A percentile compares a stretch with the other conserved stretches of the same genome.
These are phyloP conservation scores for Lagothrix lagotricha DNA, from an alignment of 2,797 vertebrate genomes.

Conservation along the genomic window DNA sequence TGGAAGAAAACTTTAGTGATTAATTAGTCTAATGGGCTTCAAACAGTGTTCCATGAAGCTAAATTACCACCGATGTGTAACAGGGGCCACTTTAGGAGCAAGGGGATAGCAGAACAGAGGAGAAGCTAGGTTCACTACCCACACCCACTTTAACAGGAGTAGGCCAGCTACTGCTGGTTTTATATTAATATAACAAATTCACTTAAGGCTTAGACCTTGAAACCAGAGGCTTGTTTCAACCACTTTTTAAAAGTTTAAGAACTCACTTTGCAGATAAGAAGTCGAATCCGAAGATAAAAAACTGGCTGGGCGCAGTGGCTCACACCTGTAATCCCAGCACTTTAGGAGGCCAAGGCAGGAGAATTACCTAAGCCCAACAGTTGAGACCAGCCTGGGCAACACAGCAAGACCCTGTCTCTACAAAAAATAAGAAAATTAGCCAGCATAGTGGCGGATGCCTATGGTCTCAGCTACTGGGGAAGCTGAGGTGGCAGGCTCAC, in stretches of 20 bases:
- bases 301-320: background rate
- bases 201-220: background rate
- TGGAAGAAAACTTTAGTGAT: background rate
- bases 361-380: background rate
- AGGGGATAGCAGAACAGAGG: background rate
- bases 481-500: background rate
- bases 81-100: background rate
- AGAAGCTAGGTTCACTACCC: background rate
- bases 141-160: background rate
- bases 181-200: background rate
- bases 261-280: background rate
- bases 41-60: background rate
- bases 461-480: background rate
- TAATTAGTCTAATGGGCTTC: background rate
- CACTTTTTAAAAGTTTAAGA: background rate
- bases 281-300: constrained; percentile 26
- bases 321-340: background rate
- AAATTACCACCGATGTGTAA: background rate
- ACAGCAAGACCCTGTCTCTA: background rate
- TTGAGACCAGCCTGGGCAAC: background rate
- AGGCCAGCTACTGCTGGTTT: background rate
- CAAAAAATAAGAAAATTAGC: background rate
- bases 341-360: background rate
- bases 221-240: constrained; percentile 19
- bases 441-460: background rate